Evolutionary conservation across 1,140 invertebrate species (phyloP), one percentile per base, ranked within the genome.

Genomic region (Chymomyza costata): DNA sequence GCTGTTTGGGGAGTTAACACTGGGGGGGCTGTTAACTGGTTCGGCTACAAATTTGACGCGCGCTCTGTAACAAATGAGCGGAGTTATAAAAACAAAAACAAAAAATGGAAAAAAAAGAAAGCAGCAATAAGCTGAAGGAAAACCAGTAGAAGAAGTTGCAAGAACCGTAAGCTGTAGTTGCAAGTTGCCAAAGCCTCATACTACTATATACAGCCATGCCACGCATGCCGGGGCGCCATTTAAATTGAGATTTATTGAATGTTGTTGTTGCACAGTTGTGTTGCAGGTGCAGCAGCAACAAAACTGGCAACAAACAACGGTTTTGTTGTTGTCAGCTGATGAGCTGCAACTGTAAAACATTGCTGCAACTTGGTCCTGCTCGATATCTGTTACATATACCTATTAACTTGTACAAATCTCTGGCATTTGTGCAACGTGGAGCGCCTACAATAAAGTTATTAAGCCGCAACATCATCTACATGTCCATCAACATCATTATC

Each of bases 161-260:
- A 67, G 56, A 54, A 67, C 70, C 81, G 81, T 83, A n/a, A n/a
- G n/a, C n/a, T 83, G 69, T 71, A 80, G 67, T 8, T 25, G 21
- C 21, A 25, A 25, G 3, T 5, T 25, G 21, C 3, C 21, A 25
- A 25, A n/a, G n/a, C n/a, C n/a, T n/a, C n/a, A n/a, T n/a, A n/a
- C n/a, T n/a, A n/a, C n/a, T n/a, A n/a, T n/a, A n/a, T n/a, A n/a
- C n/a, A n/a, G n/a, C n/a, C n/a, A n/a, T n/a, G 43, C 73, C 73
- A 78, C 70, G 73, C 73, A 83, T 83, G 74, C 74, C 71, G 81
- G 81, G 81, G 81, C 81, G 81, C 81, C 81, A 83, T 81, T 83
- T 83, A 71, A 83, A 83, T 83, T 83, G 74, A 83, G 81, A 83
- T 83, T 83, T 83, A 83, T 83, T 80, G 73, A 73, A 7, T 8